phyloP scores from a whole-genome alignment of 2,113 vertebrate species.

The Noturus placidus region DNA sequence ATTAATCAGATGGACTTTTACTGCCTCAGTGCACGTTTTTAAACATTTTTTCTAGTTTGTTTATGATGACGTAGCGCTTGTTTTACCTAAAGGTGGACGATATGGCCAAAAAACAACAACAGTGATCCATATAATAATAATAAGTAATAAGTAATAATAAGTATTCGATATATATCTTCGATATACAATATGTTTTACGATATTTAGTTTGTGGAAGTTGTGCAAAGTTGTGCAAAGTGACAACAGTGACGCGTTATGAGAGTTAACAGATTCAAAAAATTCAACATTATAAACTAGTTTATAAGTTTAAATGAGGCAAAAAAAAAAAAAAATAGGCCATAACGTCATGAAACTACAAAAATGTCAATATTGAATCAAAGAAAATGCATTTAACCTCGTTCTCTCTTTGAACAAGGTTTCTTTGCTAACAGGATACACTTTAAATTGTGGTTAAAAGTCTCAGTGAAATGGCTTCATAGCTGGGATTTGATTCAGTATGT shows the following conservation, averaged over 20 bases:
- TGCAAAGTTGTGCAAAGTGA: not conserved
- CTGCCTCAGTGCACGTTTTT: not conserved
- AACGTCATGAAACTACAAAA: not conserved
- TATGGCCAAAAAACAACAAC: not conserved
- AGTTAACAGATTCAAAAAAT: not conserved
- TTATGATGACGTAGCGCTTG: not conserved
- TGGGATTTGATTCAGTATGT: not conserved
- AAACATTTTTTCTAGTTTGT: too few relatives aligned
- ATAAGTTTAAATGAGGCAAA: not conserved
- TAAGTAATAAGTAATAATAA: too few relatives aligned
- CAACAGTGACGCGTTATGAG: not conserved
- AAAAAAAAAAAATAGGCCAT: not conserved
- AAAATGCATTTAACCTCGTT: not conserved
- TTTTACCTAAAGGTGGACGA: not conserved
- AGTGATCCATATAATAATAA: too few relatives aligned
- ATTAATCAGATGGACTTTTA: not conserved
- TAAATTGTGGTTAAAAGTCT: not conserved
- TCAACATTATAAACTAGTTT: not conserved
- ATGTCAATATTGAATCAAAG: not conserved
- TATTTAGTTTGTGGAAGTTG: too few relatives aligned
- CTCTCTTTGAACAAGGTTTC: not conserved
- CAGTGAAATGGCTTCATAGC: not conserved
- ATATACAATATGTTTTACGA: not conserved
- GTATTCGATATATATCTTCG: not conserved
- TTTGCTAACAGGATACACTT: not conserved